Base-by-base conservation (phyloP, 2,797 vertebrate genomes). In the Champsocephalus gunnari region DNA sequence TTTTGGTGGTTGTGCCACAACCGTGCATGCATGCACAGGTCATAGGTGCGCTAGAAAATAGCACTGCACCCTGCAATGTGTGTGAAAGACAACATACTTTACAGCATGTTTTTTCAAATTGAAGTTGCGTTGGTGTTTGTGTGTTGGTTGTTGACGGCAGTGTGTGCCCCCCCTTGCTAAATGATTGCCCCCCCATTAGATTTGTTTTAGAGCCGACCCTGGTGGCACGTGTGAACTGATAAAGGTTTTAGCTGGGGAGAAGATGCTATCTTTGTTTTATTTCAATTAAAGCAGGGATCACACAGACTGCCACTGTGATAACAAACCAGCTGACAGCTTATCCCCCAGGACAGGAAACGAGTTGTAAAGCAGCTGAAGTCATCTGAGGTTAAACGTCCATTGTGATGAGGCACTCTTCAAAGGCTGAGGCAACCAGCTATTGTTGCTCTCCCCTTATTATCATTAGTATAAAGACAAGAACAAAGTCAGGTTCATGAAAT, bases 221-320 rank as follows among this genome's bases (percentile, higher is more conserved):
- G 76, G 75, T 76, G 84, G 50, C 78, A 9, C 75, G 80, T 88
- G 84, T 82, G 81, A 88, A 79, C 58, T 78, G 83, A 86, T 84
- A 81, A 87, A 83, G 78, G 71, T 47, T 84, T 81, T 89, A 75
- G 89, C 87, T 3, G 77, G 72, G 80, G 89, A 89, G 77, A 84
- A 89, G 86, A 92, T 89, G 89, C 88, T 84, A 82, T 92, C 85
- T 85, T 73, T 80, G 79, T 89, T 88, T 87, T 84, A 88, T 91
- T 90, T 92, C 92, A 90, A 91, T 92, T 90, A 90, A 82, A 84
- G 65, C 69, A 49, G 66, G 66, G 89, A 90, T 92, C 89, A 91
- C 82, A 92, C 86, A 64, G 79, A 79, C 83, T 89, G 86, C 73
- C 87, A 77, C 71, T 54, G 72, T 85, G 87, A 91, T 91, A 84